Conservation (phyloP, 2,113 vertebrate species). For the Nibea coibor region DNA sequence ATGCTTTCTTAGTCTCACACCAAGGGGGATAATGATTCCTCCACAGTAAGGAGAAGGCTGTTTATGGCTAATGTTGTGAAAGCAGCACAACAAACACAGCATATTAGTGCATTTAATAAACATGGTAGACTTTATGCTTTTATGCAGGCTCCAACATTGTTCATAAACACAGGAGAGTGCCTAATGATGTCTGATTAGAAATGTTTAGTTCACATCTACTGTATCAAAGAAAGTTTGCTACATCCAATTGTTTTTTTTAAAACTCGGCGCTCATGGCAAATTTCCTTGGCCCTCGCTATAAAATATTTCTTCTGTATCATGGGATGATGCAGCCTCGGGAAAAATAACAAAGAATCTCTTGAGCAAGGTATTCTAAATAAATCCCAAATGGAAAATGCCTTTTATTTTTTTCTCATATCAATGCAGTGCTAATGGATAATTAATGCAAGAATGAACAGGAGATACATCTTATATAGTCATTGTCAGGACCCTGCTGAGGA, state of each 20-base stretch:
- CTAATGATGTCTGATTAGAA: conserved; percentile 21
- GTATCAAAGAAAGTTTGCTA: conserved; percentile 62
- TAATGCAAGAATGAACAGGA: conserved; percentile 65
- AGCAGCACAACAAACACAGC: conserved; percentile 35
- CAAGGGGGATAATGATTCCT: conserved; percentile 72
- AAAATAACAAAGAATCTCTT: conserved; percentile 68
- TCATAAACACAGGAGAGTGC: conserved; percentile 9
- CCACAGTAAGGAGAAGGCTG: conserved; percentile 46
- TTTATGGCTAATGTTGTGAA: conserved; percentile 47
- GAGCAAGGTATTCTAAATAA: conserved; percentile 67
- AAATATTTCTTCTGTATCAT: conserved; percentile 55
- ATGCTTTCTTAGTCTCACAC: conserved; percentile 76
- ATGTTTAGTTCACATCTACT: conserved; percentile 28
- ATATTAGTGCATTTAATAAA: conserved; percentile 46
- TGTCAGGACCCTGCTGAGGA: conserved; percentile 57
- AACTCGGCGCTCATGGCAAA: conserved; percentile 55
- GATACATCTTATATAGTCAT: conserved; percentile 58
- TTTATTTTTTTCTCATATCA: conserved; percentile 43
- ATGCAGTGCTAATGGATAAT: conserved; percentile 69
- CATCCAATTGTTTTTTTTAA: conserved; percentile 63
- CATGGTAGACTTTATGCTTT: conserved; percentile 10
- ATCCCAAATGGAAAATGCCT: conserved; percentile 60
- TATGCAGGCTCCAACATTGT: conserved; percentile 44
- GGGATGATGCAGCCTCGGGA: conserved; percentile 62
- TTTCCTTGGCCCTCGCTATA: conserved; percentile 46